These are phyloP conservation scores for Hippocampus guttulatus DNA, from an alignment of 2,113 vertebrate genomes.

Conservation along the genomic window DNA sequence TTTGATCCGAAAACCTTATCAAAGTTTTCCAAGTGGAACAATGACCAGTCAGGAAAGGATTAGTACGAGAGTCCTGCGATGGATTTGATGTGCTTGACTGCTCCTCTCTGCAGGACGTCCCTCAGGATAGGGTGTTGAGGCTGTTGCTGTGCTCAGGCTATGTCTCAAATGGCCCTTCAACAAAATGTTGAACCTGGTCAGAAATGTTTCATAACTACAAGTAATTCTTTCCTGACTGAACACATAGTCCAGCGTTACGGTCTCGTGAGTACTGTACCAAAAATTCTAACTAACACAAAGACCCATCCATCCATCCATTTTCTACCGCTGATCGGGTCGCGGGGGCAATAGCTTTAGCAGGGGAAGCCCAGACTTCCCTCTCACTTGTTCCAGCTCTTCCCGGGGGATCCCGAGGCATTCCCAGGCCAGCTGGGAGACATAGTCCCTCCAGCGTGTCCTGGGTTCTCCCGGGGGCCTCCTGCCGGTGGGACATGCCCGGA, in stretches of 20 bases:
- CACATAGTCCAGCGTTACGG: neutral
- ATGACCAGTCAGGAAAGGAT: conserved; percentile 51
- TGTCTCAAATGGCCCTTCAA: conserved; percentile 13
- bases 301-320: no score
- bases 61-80: conserved; percentile 56
- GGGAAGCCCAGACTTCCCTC: no score
- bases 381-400: no score
- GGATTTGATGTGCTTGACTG: conserved; percentile 58
- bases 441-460: no score
- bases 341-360: no score
- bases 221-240: neutral
- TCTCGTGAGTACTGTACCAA: neutral
- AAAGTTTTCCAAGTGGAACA: conserved; percentile 52
- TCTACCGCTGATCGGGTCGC: no score
- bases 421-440: no score
- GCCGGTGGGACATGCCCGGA: no score
- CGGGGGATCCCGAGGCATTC: no score
- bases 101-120: conserved; percentile 51
- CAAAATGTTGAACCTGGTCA: neutral
- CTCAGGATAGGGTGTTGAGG: conserved; percentile 38
- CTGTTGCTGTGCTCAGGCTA: conserved; percentile 31
- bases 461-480: no score
- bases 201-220: neutral
- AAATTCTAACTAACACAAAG: neutral
- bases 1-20: conserved; percentile 43